Percentiles rank a stretch among this genome's conserved stretches.
Conservation (phyloP, 1,140 invertebrate species). For the Mycetomoellerius zeteki region DNA sequence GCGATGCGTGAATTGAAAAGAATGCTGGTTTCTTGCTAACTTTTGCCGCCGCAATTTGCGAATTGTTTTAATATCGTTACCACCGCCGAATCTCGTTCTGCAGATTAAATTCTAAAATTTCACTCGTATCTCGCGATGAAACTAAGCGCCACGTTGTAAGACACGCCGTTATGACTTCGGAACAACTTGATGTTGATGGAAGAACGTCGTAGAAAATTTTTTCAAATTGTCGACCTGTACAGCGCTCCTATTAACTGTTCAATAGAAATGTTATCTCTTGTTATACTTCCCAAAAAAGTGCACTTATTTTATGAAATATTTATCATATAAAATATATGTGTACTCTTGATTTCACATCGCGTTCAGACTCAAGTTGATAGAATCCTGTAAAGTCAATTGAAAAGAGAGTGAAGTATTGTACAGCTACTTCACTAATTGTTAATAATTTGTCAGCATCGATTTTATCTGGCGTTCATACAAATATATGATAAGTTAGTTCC, state of each 20-base stretch:
- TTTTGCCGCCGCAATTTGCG: constrained; percentile 15
- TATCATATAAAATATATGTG: constrained; percentile 13
- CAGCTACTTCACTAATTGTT: constrained; percentile 13
- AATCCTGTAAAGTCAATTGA: neutral
- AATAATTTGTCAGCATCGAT: constrained; percentile 31
- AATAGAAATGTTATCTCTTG: constrained; percentile 53
- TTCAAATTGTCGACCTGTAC: constrained; percentile 65
- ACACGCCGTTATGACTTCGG: constrained; percentile 2
- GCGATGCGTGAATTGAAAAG: constrained; percentile 61
- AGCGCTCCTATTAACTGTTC: constrained; percentile 68
- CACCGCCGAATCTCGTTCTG: constrained; percentile 28
- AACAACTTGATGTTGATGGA: constrained; percentile 26
- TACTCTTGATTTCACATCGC: constrained; percentile 17
- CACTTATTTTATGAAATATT: constrained; percentile 45
- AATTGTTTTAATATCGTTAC: constrained; percentile 14
- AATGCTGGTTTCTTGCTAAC: constrained; percentile 63
- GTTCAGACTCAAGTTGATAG: neutral
- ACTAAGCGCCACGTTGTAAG: constrained; percentile 31
- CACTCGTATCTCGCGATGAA: constrained; percentile 23
- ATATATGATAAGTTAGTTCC: constrained; percentile 37
- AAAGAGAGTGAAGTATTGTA: constrained; percentile 16
- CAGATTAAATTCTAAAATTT: constrained; percentile 45
- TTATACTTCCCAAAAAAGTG: constrained; percentile 55
- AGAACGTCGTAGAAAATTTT: constrained; percentile 54
- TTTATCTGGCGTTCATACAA: constrained; percentile 21